Percentiles rank a stretch among this genome's conserved stretches.
Conservation (phyloP, 2,113 vertebrate species). For the Triplophysa tibetana region DNA sequence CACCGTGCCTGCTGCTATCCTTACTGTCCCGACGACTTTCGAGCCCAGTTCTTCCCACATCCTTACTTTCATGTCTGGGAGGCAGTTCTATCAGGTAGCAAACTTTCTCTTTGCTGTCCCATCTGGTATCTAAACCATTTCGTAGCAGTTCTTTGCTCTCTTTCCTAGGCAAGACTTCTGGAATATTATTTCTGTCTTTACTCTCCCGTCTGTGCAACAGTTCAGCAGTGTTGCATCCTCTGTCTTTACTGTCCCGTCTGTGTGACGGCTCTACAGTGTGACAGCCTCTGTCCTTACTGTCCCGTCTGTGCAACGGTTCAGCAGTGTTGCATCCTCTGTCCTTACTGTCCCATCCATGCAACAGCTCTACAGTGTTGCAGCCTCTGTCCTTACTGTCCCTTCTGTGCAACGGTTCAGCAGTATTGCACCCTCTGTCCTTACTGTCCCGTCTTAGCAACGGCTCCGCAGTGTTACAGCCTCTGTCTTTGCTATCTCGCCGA, state of each 20-base stretch:
- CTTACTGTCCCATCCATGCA: slow-evolving; percentile 46
- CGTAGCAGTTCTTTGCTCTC: slow-evolving; percentile 69
- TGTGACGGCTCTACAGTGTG: slow-evolving; percentile 58
- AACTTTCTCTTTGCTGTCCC: slow-evolving; percentile 69
- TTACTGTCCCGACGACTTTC: slow-evolving; percentile 67
- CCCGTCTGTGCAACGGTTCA: slow-evolving; percentile 48
- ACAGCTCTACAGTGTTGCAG: slow-evolving; percentile 56
- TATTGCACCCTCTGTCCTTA: slow-evolving; percentile 66
- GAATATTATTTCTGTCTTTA: slow-evolving; percentile 59
- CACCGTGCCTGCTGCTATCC: slow-evolving; percentile 30
- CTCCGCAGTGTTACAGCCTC: slow-evolving; percentile 59
- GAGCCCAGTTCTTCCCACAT: slow-evolving; percentile 64
- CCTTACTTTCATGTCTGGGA: slow-evolving; percentile 69
- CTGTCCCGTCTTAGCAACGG: slow-evolving; percentile 61
- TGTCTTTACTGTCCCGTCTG: slow-evolving; percentile 71
- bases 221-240: slow-evolving; percentile 59
- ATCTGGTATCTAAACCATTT: slow-evolving; percentile 63
- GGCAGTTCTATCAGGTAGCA: slow-evolving; percentile 35
- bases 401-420: slow-evolving; percentile 58
- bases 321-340: slow-evolving; percentile 14
- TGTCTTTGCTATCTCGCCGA: slow-evolving; percentile 70
- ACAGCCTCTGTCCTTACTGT: slow-evolving; percentile 60
- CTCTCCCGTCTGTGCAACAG: slow-evolving; percentile 62
- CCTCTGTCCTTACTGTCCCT: slow-evolving; percentile 65
- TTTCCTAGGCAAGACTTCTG: slow-evolving; percentile 58